Evolutionary conservation across 2,888 invertebrate genomes (phyloP).

Genomic region (Agrochola lychnidis): DNA sequence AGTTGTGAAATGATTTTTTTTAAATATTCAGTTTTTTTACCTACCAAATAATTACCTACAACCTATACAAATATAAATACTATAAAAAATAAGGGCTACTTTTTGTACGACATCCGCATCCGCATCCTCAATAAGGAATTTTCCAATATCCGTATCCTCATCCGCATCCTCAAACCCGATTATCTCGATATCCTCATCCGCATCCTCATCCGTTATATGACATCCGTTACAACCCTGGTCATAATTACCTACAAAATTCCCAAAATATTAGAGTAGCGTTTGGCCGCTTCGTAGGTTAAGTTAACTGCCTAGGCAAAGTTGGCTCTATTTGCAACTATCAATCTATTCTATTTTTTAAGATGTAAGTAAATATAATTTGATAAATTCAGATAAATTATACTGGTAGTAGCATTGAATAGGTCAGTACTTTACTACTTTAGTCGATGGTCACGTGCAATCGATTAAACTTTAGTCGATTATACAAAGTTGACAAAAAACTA

Average conservation of each 20-base stretch:
- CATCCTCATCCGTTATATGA: too few relatives aligned
- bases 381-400: neutral
- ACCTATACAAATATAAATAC: too few relatives aligned
- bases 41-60: too few relatives aligned
- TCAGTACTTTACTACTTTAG: slow-evolving; percentile 20
- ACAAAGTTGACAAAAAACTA: neutral
- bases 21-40: too few relatives aligned
- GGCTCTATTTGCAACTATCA: neutral
- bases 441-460: slow-evolving; percentile 13
- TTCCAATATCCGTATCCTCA: too few relatives aligned
- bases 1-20: too few relatives aligned
- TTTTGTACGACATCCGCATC: too few relatives aligned
- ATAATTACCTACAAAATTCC: neutral
- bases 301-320: neutral
- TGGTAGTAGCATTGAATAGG: neutral
- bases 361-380: neutral
- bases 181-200: too few relatives aligned
- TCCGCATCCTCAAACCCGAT: too few relatives aligned
- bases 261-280: neutral
- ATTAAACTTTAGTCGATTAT: slow-evolving; percentile 35
- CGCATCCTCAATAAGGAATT: too few relatives aligned
- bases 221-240: too few relatives aligned
- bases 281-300: neutral
- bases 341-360: neutral
- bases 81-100: too few relatives aligned